Evolutionary conservation across 2,888 invertebrate genomes (phyloP).

Genomic region (Metellina segmentata): DNA sequence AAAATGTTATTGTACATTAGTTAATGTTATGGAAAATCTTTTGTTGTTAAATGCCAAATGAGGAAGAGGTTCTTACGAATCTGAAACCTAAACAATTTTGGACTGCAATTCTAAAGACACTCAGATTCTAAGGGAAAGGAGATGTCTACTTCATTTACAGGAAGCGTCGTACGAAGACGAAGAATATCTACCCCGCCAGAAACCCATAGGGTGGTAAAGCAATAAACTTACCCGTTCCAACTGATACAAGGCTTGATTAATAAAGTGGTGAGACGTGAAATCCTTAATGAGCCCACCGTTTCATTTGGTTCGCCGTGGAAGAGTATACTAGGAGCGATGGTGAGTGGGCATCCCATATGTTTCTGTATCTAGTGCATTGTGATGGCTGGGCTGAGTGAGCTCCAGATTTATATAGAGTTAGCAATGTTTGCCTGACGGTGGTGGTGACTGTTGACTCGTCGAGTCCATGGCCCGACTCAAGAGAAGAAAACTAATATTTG

Average conservation of each 20-base stretch:
- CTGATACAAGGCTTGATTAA: constrained; percentile 4
- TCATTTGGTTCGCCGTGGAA: background rate
- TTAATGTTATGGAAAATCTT: too few relatives aligned
- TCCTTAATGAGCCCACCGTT: constrained; percentile 42
- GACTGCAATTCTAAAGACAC: too few relatives aligned
- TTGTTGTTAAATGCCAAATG: too few relatives aligned
- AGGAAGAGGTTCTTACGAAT: too few relatives aligned
- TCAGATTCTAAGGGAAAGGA: too few relatives aligned
- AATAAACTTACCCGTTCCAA: constrained; percentile 25
- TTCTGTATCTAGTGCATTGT: constrained; percentile 70
- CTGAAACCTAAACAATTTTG: too few relatives aligned
- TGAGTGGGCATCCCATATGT: constrained; percentile 53
- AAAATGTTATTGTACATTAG: too few relatives aligned
- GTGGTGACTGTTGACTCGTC: constrained; percentile 76
- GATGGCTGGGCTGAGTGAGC: constrained; percentile 51
- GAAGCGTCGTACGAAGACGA: too few relatives aligned
- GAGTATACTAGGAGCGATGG: background rate
- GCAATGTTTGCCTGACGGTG: constrained; percentile 74
- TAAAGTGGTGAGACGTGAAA: constrained; percentile 44
- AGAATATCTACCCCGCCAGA: too few relatives aligned
- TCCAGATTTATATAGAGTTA: constrained; percentile 76
- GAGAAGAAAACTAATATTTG: constrained; percentile 77
- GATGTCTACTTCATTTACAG: too few relatives aligned
- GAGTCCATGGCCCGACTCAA: constrained; percentile 73
- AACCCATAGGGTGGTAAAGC: background rate